Percentiles rank a stretch among this genome's conserved stretches.
phyloP scores from a whole-genome alignment of 2,888 invertebrate species.

The Ormia ochracea region DNA sequence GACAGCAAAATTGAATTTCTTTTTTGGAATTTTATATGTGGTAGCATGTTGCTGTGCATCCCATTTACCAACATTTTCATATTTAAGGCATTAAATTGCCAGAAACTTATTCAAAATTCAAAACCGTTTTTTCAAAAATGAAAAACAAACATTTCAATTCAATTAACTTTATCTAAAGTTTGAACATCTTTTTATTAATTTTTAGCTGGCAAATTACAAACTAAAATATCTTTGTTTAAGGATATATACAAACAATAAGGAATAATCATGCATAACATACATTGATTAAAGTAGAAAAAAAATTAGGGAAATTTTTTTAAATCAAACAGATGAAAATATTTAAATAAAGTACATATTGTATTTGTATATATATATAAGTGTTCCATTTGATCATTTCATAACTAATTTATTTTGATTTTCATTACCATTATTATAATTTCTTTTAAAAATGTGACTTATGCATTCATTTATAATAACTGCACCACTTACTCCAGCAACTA shows the following conservation, averaged over 20 bases:
- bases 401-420: conserved; percentile 50
- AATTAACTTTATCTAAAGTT: not conserved
- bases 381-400: conserved; percentile 51
- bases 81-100: conserved; percentile 68
- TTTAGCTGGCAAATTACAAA: not conserved
- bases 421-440: conserved; percentile 52
- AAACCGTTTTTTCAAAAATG: conserved; percentile 22
- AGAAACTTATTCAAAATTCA: too few relatives aligned
- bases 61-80: conserved; percentile 78
- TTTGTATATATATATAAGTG: conserved; percentile 55
- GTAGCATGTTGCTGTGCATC: conserved; percentile 86
- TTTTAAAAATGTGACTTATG: conserved; percentile 35
- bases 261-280: conserved; percentile 45
- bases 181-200: too few relatives aligned
- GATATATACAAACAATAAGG: conserved; percentile 28
- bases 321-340: conserved; percentile 19
- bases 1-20: conserved; percentile 93
- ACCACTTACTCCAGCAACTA: not conserved
- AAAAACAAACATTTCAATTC: conserved; percentile 13
- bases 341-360: conserved; percentile 53
- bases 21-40: conserved; percentile 93
- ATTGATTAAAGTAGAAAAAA: conserved; percentile 55
- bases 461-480: not conserved
- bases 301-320: conserved; percentile 61
- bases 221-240: not conserved